A percentile compares a stretch with the other conserved stretches of the same genome.
These are phyloP conservation scores for Poeciliopsis presidionis DNA, from an alignment of 2,797 vertebrate genomes.

Conservation along the genomic window DNA sequence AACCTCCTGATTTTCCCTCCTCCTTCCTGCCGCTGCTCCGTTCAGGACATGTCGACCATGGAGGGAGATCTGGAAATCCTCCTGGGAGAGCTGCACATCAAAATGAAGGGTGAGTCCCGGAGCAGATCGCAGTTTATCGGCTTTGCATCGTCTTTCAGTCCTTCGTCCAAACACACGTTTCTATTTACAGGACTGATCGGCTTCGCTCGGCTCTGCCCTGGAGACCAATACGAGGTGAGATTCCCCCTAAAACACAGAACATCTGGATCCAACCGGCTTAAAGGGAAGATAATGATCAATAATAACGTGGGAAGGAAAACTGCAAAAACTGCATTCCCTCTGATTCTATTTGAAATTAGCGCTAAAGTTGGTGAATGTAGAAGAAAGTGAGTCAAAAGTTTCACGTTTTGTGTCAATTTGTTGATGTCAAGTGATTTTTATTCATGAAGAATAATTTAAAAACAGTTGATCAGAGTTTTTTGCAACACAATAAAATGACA, in stretches of 20 bases:
- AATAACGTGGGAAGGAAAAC: background rate
- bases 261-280: background rate
- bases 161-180: conserved; percentile 28
- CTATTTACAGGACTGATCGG: conserved; percentile 89
- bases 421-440: background rate
- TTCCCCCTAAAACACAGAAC: background rate
- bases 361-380: background rate
- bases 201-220: conserved; percentile 94
- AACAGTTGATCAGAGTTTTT: background rate
- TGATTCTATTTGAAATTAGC: background rate
- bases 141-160: background rate
- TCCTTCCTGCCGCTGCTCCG: conserved; percentile 12
- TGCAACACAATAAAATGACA: background rate
- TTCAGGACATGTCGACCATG: conserved; percentile 93
- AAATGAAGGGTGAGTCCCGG: conserved; percentile 90
- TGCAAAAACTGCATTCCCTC: background rate
- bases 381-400: background rate
- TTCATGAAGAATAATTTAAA: background rate
- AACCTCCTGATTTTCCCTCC: background rate
- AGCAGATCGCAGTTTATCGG: conserved; percentile 3
- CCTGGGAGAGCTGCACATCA: conserved; percentile 93
- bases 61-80: conserved; percentile 92
- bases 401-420: background rate
- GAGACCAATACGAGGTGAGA: conserved; percentile 96
- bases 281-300: background rate